phyloP scores from a whole-genome alignment of 2,797 vertebrate genomes.

The Acanthurus lineatus region DNA sequence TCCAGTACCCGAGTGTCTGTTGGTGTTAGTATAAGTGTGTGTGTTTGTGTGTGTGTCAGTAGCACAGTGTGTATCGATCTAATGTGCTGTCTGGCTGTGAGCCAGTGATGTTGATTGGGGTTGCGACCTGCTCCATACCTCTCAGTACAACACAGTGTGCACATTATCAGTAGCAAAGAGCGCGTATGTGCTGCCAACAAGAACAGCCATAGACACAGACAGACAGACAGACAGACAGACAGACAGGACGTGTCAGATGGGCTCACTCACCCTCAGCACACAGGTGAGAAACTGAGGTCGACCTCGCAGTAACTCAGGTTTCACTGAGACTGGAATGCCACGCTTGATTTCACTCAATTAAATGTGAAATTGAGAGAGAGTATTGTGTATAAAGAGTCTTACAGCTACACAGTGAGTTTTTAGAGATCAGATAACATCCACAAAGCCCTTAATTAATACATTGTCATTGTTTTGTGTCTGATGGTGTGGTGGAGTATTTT shows the following conservation, averaged over 20 bases:
- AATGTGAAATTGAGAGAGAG: conserved; percentile 42
- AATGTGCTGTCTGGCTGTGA: conserved; percentile 14
- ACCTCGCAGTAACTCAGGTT: conserved; percentile 37
- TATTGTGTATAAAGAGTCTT: conserved; percentile 3
- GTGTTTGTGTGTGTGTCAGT: conserved; percentile 6
- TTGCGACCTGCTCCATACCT: conserved; percentile 29
- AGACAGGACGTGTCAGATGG: conserved; percentile 3
- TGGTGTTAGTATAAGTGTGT: conserved; percentile 15
- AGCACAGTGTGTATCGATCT: neutral
- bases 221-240: neutral
- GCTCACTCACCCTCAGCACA: conserved; percentile 18
- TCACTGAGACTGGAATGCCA: conserved; percentile 44
- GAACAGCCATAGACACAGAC: conserved; percentile 26
- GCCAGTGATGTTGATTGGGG: conserved; percentile 49
- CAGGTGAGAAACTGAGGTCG: conserved; percentile 44
- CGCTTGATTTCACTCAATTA: conserved; percentile 59
- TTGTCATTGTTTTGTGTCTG: neutral
- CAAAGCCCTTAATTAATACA: neutral
- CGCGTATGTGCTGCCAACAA: conserved; percentile 30
- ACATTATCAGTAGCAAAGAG: conserved; percentile 48
- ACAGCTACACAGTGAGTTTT: neutral
- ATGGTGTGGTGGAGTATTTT: neutral
- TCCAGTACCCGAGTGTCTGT: neutral
- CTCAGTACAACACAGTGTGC: conserved; percentile 34
- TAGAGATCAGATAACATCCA: neutral